A percentile compares a stretch with the other conserved stretches of the same genome.
phyloP scores from a whole-genome alignment of 2,113 vertebrate species.

The Megaptera novaeangliae region DNA sequence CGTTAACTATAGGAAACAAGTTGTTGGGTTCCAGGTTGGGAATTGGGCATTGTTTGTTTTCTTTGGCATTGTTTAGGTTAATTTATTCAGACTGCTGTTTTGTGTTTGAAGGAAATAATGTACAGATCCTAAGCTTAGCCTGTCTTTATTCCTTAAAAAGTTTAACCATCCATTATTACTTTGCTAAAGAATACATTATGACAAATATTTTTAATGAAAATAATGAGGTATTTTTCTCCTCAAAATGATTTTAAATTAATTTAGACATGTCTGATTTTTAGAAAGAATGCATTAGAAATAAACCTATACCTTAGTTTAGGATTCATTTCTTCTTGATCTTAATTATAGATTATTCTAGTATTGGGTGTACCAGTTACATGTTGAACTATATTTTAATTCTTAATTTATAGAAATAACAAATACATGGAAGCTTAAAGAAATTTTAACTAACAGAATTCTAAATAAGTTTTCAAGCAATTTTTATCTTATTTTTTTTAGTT shows the following conservation, averaged over 20 bases:
- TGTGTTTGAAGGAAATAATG: not conserved
- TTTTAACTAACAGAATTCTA: not conserved
- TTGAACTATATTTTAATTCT: not conserved
- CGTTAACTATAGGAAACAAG: not conserved
- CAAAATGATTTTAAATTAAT: conserved; percentile 18
- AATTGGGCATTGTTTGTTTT: not conserved
- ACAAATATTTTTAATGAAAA: not conserved
- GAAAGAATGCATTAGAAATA: not conserved
- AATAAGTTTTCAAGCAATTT: not conserved
- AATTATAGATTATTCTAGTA: not conserved
- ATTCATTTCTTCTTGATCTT: not conserved
- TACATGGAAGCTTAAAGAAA: not conserved
- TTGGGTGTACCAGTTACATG: not conserved
- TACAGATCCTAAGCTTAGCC: not conserved
- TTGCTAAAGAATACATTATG: not conserved
- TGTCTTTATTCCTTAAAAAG: not conserved
- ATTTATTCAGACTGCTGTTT: not conserved
- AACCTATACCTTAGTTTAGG: not conserved
- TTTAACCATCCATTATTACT: not conserved
- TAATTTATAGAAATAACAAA: not conserved
- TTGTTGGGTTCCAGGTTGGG: not conserved
- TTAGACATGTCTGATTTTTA: conserved; percentile 19
- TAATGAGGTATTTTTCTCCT: not conserved
- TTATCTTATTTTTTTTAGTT: not conserved
- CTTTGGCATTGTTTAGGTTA: not conserved